Base-by-base conservation (phyloP, 2,888 invertebrate genomes). In the Lysandra bellargus region DNA sequence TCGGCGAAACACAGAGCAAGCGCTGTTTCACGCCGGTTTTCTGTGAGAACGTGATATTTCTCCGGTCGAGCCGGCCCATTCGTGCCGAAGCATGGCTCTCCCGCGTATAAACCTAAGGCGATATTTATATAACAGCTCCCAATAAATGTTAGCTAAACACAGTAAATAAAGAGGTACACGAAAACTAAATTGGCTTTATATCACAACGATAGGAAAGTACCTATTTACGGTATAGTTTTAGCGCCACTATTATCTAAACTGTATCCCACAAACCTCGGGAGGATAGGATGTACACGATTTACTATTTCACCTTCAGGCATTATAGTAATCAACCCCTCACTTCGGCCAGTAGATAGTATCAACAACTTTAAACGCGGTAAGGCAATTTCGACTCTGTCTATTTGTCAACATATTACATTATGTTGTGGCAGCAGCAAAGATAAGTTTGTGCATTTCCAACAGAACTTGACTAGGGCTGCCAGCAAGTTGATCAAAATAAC, bases 281-380 rank as follows among this genome's bases (percentile, higher is more conserved):
- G 78, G 37, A 60, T 57, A 53, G 49, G 37, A 74, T 74, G n/a
- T 74, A 60, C 40, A 78, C 79, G 79, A 79, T 79, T 60, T 79
- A 86, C 85, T 86, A 88, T 87, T 87, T 88, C 86, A 89, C 88
- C 88, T 88, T 82, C 83, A 83, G 83, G 83, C 87, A 87, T 90
- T 87, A 88, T 87, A 86, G 87, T 90, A 90, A 91, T 90, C 90
- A 89, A 89, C 88, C 86, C 85, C 82, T 86, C 82, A 80, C 53
- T 40, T 49, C 69, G 57, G n/a, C 61, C 30, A 9, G 53, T 2
- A 73, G n/a, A 44, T 60, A 17, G 23, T 17, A 60, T 2, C 40
- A 60, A 37, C 37, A n/a, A 40, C 0, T 37, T 1, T 5, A 7
- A 61, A 17, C 12, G 82, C 82, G 82, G 78, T 80, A 37, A 37